Evolutionary conservation across 2,113 vertebrate genomes (phyloP).

Genomic region (Apistogramma diplotaenia): DNA sequence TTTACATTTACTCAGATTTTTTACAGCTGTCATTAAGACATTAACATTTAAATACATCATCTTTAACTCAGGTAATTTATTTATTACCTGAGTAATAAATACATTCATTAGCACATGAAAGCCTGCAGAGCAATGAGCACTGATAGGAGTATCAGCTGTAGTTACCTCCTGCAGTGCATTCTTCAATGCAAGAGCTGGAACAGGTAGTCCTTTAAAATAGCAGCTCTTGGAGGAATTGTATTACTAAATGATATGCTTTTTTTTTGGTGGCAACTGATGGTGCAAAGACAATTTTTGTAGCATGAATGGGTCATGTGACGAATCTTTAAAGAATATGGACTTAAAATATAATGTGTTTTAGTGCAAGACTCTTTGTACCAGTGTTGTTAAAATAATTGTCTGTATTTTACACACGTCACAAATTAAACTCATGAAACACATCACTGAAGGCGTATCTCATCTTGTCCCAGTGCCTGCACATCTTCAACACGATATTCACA

Average conservation of each 20-base stretch:
- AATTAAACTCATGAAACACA: background rate
- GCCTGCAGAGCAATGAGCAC: background rate
- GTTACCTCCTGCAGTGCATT: background rate
- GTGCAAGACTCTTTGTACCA: background rate
- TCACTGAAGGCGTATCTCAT: background rate
- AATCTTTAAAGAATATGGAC: background rate
- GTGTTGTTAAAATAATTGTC: background rate
- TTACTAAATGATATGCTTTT: background rate
- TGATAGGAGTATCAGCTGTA: background rate
- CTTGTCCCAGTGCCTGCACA: background rate
- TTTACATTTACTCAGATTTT: background rate
- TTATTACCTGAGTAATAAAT: background rate
- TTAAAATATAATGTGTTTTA: background rate
- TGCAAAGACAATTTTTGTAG: background rate
- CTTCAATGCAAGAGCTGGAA: background rate
- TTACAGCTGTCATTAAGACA: background rate
- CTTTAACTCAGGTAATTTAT: background rate
- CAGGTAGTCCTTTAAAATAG: background rate
- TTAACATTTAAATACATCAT: background rate
- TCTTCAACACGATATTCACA: background rate
- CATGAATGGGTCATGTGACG: background rate
- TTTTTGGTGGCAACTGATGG: background rate
- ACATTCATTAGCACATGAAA: background rate
- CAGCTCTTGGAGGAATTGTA: background rate
- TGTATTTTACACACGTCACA: background rate